These are phyloP conservation scores for Pomacea maculata DNA, from an alignment of 1,140 invertebrate genomes.

Conservation along the genomic window DNA sequence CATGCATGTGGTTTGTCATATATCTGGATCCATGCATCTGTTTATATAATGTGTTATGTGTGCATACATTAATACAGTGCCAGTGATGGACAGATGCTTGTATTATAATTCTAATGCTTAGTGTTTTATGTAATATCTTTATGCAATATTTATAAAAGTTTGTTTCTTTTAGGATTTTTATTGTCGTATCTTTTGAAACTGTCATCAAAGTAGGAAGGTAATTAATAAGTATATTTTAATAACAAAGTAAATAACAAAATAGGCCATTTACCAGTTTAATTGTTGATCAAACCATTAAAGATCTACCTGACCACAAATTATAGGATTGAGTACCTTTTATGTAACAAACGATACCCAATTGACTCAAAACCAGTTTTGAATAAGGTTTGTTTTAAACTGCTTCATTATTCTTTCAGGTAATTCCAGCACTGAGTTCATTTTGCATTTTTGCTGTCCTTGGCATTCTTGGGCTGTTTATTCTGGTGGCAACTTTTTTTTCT, in stretches of 20 bases:
- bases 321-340: no score
- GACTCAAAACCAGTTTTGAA: neutral
- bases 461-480: constrained; percentile 74
- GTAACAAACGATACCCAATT: no score
- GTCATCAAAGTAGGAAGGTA: no score
- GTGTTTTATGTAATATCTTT: neutral
- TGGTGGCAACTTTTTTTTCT: constrained; percentile 82
- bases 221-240: no score
- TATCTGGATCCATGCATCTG: no score
- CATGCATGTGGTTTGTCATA: no score
- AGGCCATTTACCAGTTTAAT: no score
- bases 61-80: no score
- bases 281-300: neutral
- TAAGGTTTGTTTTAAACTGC: neutral
- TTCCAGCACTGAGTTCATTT: constrained; percentile 84
- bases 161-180: no score
- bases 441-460: constrained; percentile 65
- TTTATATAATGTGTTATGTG: no score
- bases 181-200: no score
- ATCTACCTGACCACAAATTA: neutral
- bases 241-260: no score
- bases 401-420: constrained; percentile 71
- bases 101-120: neutral
- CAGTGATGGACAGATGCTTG: neutral
- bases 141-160: neutral